These are phyloP conservation scores for Nomada goodeniana DNA, from an alignment of 2,888 invertebrate species.

Conservation along the genomic window DNA sequence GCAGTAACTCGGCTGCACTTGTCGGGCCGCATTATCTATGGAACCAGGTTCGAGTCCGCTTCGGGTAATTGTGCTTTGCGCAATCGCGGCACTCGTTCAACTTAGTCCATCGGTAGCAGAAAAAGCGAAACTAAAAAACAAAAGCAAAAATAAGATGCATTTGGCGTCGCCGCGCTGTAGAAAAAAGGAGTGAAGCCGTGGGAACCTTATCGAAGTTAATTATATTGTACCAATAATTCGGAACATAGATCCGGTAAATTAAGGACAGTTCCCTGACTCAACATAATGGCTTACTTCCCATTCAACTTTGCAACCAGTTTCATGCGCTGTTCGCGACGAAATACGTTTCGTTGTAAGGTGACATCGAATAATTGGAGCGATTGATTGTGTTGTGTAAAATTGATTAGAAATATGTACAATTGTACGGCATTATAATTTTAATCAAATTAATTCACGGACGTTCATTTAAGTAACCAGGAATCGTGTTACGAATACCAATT, in stretches of 20 bases:
- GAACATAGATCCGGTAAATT: slow-evolving; percentile 59
- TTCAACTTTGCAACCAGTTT: slow-evolving; percentile 62
- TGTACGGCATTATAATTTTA: not conserved
- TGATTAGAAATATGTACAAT: not conserved
- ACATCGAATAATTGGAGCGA: slow-evolving; percentile 43
- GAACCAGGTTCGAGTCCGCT: slow-evolving; percentile 50
- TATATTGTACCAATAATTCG: slow-evolving; percentile 58
- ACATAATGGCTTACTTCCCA: slow-evolving; percentile 70
- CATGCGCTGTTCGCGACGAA: slow-evolving; percentile 46
- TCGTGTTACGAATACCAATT: not conserved
- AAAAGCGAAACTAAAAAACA: not conserved
- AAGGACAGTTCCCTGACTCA: slow-evolving; percentile 69
- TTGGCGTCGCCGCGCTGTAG: too few relatives aligned
- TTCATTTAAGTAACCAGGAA: not conserved
- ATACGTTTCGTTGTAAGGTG: slow-evolving; percentile 58
- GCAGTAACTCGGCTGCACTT: slow-evolving; percentile 31
- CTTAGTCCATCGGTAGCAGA: slow-evolving; percentile 21
- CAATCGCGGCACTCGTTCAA: slow-evolving; percentile 44
- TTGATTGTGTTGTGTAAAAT: slow-evolving; percentile 14
- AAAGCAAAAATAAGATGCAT: not conserved
- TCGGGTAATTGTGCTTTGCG: slow-evolving; percentile 57
- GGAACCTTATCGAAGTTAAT: slow-evolving; percentile 47
- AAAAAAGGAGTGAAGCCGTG: not conserved
- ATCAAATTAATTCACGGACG: not conserved
- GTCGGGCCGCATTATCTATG: slow-evolving; percentile 45